Conservation (phyloP, 2,797 vertebrate genomes). For the Thripadectes ignobilis region DNA sequence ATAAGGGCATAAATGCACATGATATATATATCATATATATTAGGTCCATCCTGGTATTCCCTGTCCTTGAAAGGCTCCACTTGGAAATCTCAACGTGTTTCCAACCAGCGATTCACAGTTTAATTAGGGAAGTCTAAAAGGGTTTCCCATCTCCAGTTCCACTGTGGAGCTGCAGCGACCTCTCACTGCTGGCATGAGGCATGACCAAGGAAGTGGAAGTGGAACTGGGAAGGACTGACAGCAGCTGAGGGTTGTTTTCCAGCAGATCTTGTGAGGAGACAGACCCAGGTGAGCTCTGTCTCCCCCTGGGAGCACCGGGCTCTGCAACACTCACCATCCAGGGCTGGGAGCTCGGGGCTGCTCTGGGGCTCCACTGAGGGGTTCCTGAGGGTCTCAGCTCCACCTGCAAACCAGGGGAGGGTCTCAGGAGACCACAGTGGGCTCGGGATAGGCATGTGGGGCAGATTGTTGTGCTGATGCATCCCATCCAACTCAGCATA, state of each 20-base stretch:
- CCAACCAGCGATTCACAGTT: fast-evolving
- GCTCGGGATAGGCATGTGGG: not conserved
- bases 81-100: not conserved
- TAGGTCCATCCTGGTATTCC: not conserved
- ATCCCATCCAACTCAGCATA: not conserved
- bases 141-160: not conserved
- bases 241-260: not conserved
- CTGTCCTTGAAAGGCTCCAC: not conserved
- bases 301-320: not conserved
- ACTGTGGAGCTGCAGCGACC: not conserved
- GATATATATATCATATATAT: not conserved
- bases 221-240: not conserved
- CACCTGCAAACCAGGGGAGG: not conserved
- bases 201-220: not conserved
- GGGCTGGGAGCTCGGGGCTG: constrained; percentile 82
- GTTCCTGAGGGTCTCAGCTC: constrained; percentile 53
- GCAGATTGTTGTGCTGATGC: no score
- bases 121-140: not conserved
- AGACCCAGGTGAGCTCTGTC: not conserved
- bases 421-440: not conserved
- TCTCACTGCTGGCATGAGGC: not conserved
- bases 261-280: not conserved
- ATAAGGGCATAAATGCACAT: not conserved
- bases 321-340: constrained; percentile 83
- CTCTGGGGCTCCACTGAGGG: constrained; percentile 86